A percentile compares a stretch with the other conserved stretches of the same genome.
Evolutionary conservation across 2,113 vertebrate genomes (phyloP).

Genomic region (Apteryx mantelli): DNA sequence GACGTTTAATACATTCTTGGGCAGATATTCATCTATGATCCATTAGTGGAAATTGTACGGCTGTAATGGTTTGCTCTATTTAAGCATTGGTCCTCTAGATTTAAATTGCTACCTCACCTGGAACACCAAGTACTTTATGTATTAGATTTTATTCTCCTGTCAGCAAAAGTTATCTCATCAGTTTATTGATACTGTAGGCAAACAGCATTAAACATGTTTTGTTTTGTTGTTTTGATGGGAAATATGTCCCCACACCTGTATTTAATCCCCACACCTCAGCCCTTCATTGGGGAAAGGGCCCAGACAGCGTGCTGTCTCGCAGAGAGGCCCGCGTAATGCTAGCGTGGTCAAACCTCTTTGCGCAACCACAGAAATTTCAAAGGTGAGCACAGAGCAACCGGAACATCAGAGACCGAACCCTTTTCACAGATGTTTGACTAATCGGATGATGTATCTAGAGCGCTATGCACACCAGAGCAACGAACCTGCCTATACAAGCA

Average conservation of each 20-base stretch:
- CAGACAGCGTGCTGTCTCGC: constrained; percentile 29
- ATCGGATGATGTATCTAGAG: background rate
- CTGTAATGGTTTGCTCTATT: background rate
- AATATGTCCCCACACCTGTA: background rate
- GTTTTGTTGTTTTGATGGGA: background rate
- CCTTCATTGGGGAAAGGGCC: background rate
- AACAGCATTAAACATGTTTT: background rate
- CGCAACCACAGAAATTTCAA: constrained; percentile 46
- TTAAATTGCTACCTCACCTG: background rate
- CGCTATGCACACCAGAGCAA: background rate
- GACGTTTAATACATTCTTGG: background rate
- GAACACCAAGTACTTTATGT: background rate
- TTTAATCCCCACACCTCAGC: constrained; percentile 6
- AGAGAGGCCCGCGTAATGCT: background rate
- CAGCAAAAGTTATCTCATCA: background rate
- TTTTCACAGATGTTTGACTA: constrained; percentile 56
- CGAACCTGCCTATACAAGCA: constrained; percentile 52
- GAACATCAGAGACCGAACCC: constrained; percentile 1
- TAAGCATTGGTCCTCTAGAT: background rate
- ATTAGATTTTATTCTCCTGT: background rate
- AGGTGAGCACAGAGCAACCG: constrained; percentile 30
- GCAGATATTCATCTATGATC: background rate
- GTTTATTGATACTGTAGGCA: background rate
- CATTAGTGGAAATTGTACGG: background rate
- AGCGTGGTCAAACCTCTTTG: constrained; percentile 10